Conservation (phyloP, 2,113 vertebrate genomes). For the Melanotaenia duboulayi region DNA sequence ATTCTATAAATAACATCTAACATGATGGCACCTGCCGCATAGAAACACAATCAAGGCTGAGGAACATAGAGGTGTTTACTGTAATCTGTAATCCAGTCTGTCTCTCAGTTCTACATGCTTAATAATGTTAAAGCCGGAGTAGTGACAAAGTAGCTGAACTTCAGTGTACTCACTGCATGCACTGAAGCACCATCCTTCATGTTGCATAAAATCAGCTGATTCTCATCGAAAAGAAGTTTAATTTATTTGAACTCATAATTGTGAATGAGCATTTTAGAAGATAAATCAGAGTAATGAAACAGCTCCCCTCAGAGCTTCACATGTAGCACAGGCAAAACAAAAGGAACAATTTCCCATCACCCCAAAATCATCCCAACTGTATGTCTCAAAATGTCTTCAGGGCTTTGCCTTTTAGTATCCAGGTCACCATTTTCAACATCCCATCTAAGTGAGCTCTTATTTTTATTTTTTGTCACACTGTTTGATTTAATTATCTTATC, state of each 20-base stretch:
- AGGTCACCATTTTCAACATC: constrained; percentile 60
- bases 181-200: background rate
- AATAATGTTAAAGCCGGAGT: constrained; percentile 5
- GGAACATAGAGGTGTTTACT: constrained; percentile 61
- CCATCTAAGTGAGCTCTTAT: constrained; percentile 39
- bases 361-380: constrained; percentile 43
- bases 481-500: constrained; percentile 79
- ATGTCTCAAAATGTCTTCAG: constrained; percentile 39
- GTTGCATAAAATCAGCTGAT: too few relatives aligned
- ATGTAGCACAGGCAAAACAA: constrained; percentile 24
- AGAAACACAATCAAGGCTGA: constrained; percentile 54
- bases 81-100: constrained; percentile 39
- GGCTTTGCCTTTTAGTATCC: constrained; percentile 64
- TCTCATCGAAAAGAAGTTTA: background rate
- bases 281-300: constrained; percentile 16
- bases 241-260: constrained; percentile 25
- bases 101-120: background rate
- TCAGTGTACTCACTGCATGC: background rate
- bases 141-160: constrained; percentile 3
- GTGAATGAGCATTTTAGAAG: constrained; percentile 23
- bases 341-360: constrained; percentile 63
- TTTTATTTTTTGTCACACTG: constrained; percentile 45
- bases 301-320: constrained; percentile 47
- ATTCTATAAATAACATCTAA: constrained; percentile 70
- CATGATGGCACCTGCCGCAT: constrained; percentile 62